Conservation (phyloP, 1,140 invertebrate species). For the Drosophila kurseongensis region DNA sequence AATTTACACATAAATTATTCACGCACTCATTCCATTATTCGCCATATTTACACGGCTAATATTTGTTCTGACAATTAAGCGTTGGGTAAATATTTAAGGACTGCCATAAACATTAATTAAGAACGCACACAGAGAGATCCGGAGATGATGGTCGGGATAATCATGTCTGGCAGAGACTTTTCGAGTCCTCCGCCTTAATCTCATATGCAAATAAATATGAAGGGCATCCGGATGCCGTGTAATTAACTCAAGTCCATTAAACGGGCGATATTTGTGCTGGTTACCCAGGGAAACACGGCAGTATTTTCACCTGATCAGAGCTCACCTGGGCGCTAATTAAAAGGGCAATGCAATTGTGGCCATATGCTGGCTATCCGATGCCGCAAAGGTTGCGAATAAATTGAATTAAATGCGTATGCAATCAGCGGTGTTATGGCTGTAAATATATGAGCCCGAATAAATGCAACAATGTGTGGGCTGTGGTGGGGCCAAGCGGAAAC, state of each 20-base stretch:
- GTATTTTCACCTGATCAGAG: constrained; percentile 23
- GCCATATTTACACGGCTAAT: constrained; percentile 49
- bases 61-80: constrained; percentile 64
- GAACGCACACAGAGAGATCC: constrained; percentile 23
- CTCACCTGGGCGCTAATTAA: constrained; percentile 43
- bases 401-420: constrained; percentile 75
- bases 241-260: constrained; percentile 57
- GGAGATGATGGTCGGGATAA: constrained; percentile 25
- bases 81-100: constrained; percentile 55
- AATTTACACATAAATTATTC: constrained; percentile 58
- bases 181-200: constrained; percentile 19
- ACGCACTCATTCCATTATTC: constrained; percentile 3
- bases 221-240: constrained; percentile 15
- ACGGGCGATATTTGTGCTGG: constrained; percentile 11
- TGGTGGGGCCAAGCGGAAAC: constrained; percentile 51
- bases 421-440: constrained; percentile 42
- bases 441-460: constrained; percentile 27
- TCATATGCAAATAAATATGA: constrained; percentile 36
- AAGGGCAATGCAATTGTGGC: constrained; percentile 55
- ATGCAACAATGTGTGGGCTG: constrained; percentile 48
- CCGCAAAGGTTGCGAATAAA: constrained; percentile 47
- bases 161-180: constrained; percentile 30
- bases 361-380: constrained; percentile 17
- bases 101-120: constrained; percentile 63
- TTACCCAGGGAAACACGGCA: background rate